Evolutionary conservation across 2,888 invertebrate genomes (phyloP), one percentile per base, ranked within the genome.

Genomic region (Cyclophora punctaria): DNA sequence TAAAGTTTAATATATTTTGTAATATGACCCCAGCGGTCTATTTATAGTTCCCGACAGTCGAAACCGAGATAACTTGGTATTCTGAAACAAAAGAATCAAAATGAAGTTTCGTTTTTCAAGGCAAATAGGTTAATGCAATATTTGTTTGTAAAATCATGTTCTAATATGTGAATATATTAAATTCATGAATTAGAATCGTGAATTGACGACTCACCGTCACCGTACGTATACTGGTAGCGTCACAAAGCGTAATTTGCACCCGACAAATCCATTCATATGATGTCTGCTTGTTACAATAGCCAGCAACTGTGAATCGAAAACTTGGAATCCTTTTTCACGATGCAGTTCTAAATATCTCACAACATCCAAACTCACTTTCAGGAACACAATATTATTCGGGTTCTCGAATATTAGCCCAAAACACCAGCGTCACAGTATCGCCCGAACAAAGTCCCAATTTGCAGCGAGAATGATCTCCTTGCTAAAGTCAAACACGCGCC

Each of bases 71-170:
- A 67, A 59, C 60, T 63, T 60, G 60, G 52, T 58, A 54, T 56
- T 64, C 84, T 85, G 81, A 78, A 85, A 86, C 83, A 86, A 84
- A 84, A 87, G 77, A 88, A 86, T 72, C 75, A 48, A 87, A 84
- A 84, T 81, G 73, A 86, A 87, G 87, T 88, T 88, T 75, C 71
- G 71, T 65, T 67, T 73, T 67, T 62, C 63, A 62, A 57, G 53
- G 54, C 63, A 80, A 72, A 67, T 80, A 83, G 83, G 84, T 85
- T 85, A 85, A 69, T 77, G 60, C 66, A 76, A 71, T 69, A 75
- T 73, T 73, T 67, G 53, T 62, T 59, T 55, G 60, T 68, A 73
- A 70, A 66, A 68, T 60, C 52, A 46, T 51, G 35, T 56, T 61
- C 63, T 56, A 51, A 50, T 48, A 35, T 35, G 33, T 45, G 40